Percentiles rank a stretch among this genome's conserved stretches.
These are phyloP conservation scores for Pandemis corylana DNA, from an alignment of 2,888 invertebrate genomes.

Conservation along the genomic window DNA sequence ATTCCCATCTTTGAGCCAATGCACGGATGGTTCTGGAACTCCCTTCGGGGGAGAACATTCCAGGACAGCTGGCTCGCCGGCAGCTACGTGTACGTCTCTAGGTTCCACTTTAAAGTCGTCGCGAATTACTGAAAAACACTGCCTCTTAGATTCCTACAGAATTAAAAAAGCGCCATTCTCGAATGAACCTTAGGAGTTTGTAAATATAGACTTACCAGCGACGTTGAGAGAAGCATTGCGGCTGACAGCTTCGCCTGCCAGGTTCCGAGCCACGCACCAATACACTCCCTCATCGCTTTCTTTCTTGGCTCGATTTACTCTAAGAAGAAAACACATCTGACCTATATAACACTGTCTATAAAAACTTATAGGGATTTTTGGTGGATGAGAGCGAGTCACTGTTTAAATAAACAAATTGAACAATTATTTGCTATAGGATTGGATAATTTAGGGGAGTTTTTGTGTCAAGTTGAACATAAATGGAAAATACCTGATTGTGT, in stretches of 20 bases:
- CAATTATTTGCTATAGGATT: slow-evolving; percentile 25
- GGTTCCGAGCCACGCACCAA: slow-evolving; percentile 98
- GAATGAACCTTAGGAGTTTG: background rate
- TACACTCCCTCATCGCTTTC: slow-evolving; percentile 97
- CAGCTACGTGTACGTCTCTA: slow-evolving; percentile 95
- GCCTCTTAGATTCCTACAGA: slow-evolving; percentile 15
- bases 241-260: slow-evolving; percentile 94
- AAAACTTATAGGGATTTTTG: background rate
- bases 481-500: background rate
- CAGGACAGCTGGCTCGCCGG: slow-evolving; percentile 95
- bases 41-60: slow-evolving; percentile 98
- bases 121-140: slow-evolving; percentile 90
- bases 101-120: slow-evolving; percentile 98
- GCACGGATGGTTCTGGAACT: slow-evolving; percentile 96
- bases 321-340: slow-evolving; percentile 51
- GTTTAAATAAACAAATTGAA: slow-evolving; percentile 16
- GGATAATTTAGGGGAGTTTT: slow-evolving; percentile 24
- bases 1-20: slow-evolving; percentile 94
- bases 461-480: slow-evolving; percentile 15
- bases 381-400: background rate
- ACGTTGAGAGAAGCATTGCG: slow-evolving; percentile 97
- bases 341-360: slow-evolving; percentile 22
- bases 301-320: slow-evolving; percentile 97
- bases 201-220: slow-evolving; percentile 88
- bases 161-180: slow-evolving; percentile 19